These are phyloP conservation scores for Australoheros facetus DNA, from an alignment of 2,797 vertebrate species.

Conservation along the genomic window DNA sequence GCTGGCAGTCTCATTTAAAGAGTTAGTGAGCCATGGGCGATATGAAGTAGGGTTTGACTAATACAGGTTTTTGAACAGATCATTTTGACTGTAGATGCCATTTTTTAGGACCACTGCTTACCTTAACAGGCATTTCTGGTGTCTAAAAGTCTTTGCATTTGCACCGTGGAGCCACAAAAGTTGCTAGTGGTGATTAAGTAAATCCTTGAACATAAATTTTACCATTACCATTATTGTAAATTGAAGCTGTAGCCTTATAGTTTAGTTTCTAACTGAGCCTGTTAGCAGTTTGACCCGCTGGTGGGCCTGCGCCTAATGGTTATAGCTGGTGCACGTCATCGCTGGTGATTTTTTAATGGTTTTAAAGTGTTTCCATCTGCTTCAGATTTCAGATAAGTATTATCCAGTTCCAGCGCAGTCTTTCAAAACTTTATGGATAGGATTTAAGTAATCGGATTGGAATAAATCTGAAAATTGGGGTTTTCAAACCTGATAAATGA, in stretches of 20 bases:
- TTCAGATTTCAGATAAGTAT: slow-evolving; percentile 38
- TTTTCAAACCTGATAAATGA: slow-evolving; percentile 29
- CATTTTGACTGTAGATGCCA: slow-evolving; percentile 21
- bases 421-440: slow-evolving; percentile 26
- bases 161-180: not conserved
- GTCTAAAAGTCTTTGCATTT: not conserved
- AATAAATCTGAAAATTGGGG: slow-evolving; percentile 21
- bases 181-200: not conserved
- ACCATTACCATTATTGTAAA: not conserved
- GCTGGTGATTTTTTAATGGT: slow-evolving; percentile 7
- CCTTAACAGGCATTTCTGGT: not conserved
- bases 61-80: slow-evolving; percentile 46
- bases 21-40: slow-evolving; percentile 55
- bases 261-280: not conserved
- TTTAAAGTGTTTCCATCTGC: slow-evolving; percentile 33
- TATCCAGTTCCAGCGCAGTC: slow-evolving; percentile 25
- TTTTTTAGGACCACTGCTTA: not conserved
- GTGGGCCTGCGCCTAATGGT: slow-evolving; percentile 1
- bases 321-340: slow-evolving; percentile 6
- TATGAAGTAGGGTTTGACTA: slow-evolving; percentile 58
- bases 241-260: not conserved
- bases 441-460: slow-evolving; percentile 43
- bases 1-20: slow-evolving; percentile 64
- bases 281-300: slow-evolving; percentile 9
- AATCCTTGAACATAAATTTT: not conserved